Percentiles rank a stretch among this genome's conserved stretches.
phyloP scores from a whole-genome alignment of 2,888 invertebrate species.

The Sminthurinus aureus region DNA sequence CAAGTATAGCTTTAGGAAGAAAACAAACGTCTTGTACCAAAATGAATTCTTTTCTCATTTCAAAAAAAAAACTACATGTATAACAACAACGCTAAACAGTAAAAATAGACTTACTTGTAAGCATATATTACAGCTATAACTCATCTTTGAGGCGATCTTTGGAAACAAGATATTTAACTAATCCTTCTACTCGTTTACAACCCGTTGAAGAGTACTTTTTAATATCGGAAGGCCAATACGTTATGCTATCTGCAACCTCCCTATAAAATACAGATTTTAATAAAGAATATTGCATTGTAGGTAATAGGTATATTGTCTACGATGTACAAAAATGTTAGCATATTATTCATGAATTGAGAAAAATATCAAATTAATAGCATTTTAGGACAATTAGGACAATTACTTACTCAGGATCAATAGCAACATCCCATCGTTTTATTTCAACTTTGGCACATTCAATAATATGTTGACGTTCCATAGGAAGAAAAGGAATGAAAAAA shows the following conservation, averaged over 20 bases:
- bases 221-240: constrained; percentile 76
- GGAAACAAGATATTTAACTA: constrained; percentile 97
- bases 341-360: background rate
- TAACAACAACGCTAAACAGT: too few species aligned
- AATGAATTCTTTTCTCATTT: too few species aligned
- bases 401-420: constrained; percentile 19
- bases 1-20: too few species aligned
- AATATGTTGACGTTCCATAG: constrained; percentile 86
- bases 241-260: constrained; percentile 72
- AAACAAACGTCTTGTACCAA: too few species aligned
- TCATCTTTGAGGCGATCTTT: constrained; percentile 9
- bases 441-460: constrained; percentile 77
- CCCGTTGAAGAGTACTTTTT: constrained; percentile 84
- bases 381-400: background rate
- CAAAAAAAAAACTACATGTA: too few species aligned
- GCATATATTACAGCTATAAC: background rate
- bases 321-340: background rate
- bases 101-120: background rate
- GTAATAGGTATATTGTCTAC: background rate
- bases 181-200: constrained; percentile 93
- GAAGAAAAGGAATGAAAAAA: constrained; percentile 93
- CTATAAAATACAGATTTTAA: constrained; percentile 63
- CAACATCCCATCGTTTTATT: constrained; percentile 39
- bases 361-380: background rate
- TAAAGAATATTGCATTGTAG: background rate